Evolutionary conservation across 2,888 invertebrate species (phyloP).

Genomic region (Athalia circularis): DNA sequence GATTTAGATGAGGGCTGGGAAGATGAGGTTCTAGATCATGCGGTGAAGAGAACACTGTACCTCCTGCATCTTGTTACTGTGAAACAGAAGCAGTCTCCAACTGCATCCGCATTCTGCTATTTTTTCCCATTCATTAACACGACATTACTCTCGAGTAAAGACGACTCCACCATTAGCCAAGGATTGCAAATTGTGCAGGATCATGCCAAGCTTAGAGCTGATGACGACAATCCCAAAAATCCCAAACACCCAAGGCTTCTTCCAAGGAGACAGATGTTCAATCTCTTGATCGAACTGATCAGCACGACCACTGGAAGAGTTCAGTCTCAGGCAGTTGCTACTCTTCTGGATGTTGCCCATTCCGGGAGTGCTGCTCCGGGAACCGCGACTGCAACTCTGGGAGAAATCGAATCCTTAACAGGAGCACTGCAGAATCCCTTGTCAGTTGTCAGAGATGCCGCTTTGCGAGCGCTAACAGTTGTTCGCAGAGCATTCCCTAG

Average conservation of each 20-base stretch:
- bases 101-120: slow-evolving; percentile 88
- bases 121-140: slow-evolving; percentile 86
- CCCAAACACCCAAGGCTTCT: slow-evolving; percentile 85
- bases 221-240: slow-evolving; percentile 74
- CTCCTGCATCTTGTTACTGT: slow-evolving; percentile 77
- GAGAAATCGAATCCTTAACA: slow-evolving; percentile 84
- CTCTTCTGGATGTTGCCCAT: slow-evolving; percentile 87
- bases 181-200: slow-evolving; percentile 82
- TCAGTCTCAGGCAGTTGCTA: slow-evolving; percentile 86
- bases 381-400: slow-evolving; percentile 79
- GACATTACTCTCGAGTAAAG: slow-evolving; percentile 76
- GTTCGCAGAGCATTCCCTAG: slow-evolving; percentile 80
- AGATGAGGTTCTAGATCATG: slow-evolving; percentile 80
- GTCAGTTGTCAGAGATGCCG: slow-evolving; percentile 86
- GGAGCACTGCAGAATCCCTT: slow-evolving; percentile 84
- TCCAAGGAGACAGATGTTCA: slow-evolving; percentile 89
- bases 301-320: slow-evolving; percentile 81
- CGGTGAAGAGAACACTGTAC: slow-evolving; percentile 80
- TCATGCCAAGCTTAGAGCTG: slow-evolving; percentile 82
- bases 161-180: slow-evolving; percentile 78
- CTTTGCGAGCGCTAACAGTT: slow-evolving; percentile 83
- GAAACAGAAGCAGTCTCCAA: slow-evolving; percentile 74
- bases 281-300: slow-evolving; percentile 86
- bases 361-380: slow-evolving; percentile 83
- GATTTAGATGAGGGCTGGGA: slow-evolving; percentile 87